Conservation (phyloP, 2,797 vertebrate species). For the Typhlichthys subterraneus region DNA sequence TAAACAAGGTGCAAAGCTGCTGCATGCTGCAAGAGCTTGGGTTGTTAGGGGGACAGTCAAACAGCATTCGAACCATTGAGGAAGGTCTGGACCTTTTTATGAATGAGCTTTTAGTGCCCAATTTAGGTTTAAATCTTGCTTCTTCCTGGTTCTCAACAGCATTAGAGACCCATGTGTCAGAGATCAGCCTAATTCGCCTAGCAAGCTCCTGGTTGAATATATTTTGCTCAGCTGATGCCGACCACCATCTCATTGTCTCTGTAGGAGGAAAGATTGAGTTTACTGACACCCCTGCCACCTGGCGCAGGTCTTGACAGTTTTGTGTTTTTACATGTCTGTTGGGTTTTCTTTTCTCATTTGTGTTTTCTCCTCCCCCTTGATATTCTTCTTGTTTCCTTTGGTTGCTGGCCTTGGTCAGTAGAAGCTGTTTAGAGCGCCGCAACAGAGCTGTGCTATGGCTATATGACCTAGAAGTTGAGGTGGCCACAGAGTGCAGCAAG, state of each 20-base stretch:
- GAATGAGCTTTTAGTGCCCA: conserved; percentile 48
- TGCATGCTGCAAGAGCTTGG: conserved; percentile 85
- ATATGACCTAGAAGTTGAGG: conserved; percentile 82
- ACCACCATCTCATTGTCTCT: conserved; percentile 90
- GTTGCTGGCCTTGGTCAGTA: conserved; percentile 83
- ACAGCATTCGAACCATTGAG: conserved; percentile 89
- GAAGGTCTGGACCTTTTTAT: conserved; percentile 59
- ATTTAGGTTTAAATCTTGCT: conserved; percentile 37
- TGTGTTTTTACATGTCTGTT: conserved; percentile 29
- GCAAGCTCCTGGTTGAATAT: conserved; percentile 87
- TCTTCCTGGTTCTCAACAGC: conserved; percentile 67
- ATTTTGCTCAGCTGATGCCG: conserved; percentile 82
- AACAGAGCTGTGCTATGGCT: conserved; percentile 85
- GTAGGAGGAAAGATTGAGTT: conserved; percentile 85
- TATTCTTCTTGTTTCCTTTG: conserved; percentile 71
- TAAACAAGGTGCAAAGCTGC: conserved; percentile 94
- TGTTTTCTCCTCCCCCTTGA: conserved; percentile 32
- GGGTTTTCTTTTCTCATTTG: conserved; percentile 24
- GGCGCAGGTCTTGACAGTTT: conserved; percentile 59
- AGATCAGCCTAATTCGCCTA: conserved; percentile 85
- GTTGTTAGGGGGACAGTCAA: conserved; percentile 79
- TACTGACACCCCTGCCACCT: conserved; percentile 78
- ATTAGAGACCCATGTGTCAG: conserved; percentile 89
- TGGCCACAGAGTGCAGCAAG: conserved; percentile 88
- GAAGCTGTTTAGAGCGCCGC: conserved; percentile 84